These are phyloP conservation scores for Fopius arisanus DNA, from an alignment of 1,140 invertebrate species.

Conservation along the genomic window DNA sequence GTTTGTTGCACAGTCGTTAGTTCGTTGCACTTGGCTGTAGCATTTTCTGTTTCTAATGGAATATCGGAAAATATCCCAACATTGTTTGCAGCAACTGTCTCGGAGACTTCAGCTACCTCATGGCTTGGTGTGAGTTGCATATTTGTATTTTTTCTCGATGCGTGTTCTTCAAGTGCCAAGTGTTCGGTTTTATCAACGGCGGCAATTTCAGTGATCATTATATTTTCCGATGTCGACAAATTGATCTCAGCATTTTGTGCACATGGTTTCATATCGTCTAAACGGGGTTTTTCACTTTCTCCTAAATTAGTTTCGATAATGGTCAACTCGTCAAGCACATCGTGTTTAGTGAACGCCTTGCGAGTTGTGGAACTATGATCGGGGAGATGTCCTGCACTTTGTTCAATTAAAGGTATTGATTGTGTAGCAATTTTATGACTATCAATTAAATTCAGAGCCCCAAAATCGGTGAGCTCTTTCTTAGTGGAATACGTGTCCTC, in stretches of 20 bases:
- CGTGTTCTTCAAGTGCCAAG: slow-evolving; percentile 45
- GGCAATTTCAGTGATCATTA: slow-evolving; percentile 49
- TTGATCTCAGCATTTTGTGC: slow-evolving; percentile 53
- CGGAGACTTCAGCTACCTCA: slow-evolving; percentile 62
- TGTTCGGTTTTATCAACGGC: slow-evolving; percentile 49
- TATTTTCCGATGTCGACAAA: slow-evolving; percentile 46
- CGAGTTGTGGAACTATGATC: slow-evolving; percentile 53
- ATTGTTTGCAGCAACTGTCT: slow-evolving; percentile 51
- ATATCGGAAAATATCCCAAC: slow-evolving; percentile 43
- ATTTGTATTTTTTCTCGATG: slow-evolving; percentile 51
- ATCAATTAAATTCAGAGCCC: slow-evolving; percentile 59
- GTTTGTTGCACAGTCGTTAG: slow-evolving; percentile 60
- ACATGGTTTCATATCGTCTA: slow-evolving; percentile 49
- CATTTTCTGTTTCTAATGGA: slow-evolving; percentile 49
- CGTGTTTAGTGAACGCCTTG: slow-evolving; percentile 65
- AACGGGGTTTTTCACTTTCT: slow-evolving; percentile 63
- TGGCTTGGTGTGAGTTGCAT: slow-evolving; percentile 60
- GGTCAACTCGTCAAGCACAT: slow-evolving; percentile 66
- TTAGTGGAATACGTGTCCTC: slow-evolving; percentile 62
- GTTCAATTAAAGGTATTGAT: slow-evolving; percentile 63
- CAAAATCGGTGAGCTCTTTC: slow-evolving; percentile 51
- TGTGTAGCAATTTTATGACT: slow-evolving; percentile 64
- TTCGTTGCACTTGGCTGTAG: slow-evolving; percentile 54
- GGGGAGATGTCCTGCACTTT: slow-evolving; percentile 57
- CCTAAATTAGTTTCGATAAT: slow-evolving; percentile 66